phyloP scores from a whole-genome alignment of 2,797 vertebrate species.

The Gambelia wislizenii region DNA sequence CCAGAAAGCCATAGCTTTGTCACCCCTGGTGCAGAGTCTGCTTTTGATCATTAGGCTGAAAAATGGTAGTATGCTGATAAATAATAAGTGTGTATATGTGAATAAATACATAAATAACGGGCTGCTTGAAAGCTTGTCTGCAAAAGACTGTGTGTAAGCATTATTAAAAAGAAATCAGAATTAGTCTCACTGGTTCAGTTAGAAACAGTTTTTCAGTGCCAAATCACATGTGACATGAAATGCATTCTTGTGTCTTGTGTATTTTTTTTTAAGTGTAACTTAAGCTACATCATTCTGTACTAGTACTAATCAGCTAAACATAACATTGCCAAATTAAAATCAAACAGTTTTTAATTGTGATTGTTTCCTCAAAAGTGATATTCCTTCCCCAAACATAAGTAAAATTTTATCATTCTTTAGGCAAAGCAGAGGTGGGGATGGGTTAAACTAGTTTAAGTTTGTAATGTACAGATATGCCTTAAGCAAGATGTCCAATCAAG shows the following conservation, averaged over 20 bases:
- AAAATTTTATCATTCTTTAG: no score
- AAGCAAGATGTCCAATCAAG: neutral
- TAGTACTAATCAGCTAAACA: neutral
- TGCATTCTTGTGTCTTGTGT: neutral
- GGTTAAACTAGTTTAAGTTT: neutral
- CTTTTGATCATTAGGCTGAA: slow-evolving; percentile 1
- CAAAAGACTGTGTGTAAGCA: neutral
- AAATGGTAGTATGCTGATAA: neutral
- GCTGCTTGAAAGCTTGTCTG: neutral
- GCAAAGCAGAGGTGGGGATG: neutral
- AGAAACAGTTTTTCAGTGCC: neutral
- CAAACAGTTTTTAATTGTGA: neutral
- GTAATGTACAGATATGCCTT: neutral
- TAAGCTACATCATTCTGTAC: neutral
- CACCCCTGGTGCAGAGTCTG: neutral
- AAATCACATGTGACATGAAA: neutral
- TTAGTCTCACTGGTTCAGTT: neutral
- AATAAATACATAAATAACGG: neutral
- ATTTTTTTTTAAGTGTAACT: neutral
- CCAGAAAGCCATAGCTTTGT: neutral
- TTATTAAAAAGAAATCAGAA: neutral
- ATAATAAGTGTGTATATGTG: neutral
- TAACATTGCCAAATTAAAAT: neutral
- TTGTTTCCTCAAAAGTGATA: neutral
- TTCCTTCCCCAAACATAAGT: neutral